Conservation (phyloP, 2,888 invertebrate species). For the Adelphocoris suturalis region DNA sequence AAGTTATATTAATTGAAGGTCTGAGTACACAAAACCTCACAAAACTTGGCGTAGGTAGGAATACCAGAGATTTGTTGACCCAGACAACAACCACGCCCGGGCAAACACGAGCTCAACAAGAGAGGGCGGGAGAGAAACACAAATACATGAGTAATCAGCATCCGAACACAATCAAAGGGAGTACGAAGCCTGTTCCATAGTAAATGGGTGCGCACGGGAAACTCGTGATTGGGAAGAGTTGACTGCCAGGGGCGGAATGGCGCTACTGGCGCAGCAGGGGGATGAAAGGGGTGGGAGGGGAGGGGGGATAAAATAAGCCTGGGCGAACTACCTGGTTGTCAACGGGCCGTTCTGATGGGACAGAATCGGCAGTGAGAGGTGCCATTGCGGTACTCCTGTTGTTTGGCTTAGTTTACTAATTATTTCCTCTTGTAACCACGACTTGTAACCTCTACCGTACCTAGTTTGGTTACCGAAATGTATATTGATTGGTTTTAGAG, state of each 20-base stretch:
- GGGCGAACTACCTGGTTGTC: background rate
- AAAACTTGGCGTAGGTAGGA: background rate
- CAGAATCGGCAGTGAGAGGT: background rate
- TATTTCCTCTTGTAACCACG: background rate
- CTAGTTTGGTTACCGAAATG: too few species aligned
- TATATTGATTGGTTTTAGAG: too few species aligned
- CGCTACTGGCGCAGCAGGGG: too few species aligned
- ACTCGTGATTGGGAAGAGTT: background rate
- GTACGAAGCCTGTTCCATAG: background rate
- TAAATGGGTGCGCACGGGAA: background rate
- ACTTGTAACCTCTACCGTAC: too few species aligned
- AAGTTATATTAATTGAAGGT: background rate
- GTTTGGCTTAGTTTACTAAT: background rate
- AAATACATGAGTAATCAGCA: slow-evolving; percentile 36
- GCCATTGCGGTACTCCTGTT: background rate
- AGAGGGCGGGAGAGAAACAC: background rate
- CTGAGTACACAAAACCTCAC: background rate
- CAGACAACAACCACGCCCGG: background rate
- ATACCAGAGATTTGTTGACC: background rate
- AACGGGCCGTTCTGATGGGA: background rate
- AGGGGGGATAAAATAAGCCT: background rate
- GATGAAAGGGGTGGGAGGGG: background rate
- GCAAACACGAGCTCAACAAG: background rate
- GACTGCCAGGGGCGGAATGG: background rate
- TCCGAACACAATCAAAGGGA: background rate